Evolutionary conservation across 2,888 invertebrate genomes (phyloP).

Genomic region (Micoletzkya japonica): DNA sequence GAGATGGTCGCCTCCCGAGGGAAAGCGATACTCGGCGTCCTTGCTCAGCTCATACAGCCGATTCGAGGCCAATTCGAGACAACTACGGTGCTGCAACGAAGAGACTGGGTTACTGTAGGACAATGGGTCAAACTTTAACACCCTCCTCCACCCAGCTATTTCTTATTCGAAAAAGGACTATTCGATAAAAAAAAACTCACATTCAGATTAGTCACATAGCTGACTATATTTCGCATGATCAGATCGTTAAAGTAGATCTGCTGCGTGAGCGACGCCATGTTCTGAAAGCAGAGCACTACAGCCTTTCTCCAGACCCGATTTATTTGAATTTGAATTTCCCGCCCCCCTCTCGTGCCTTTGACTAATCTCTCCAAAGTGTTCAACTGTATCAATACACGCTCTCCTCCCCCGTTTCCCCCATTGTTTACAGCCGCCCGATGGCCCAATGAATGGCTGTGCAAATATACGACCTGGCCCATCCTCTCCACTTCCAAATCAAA

Average conservation of each 20-base stretch:
- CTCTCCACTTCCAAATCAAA: too few relatives aligned
- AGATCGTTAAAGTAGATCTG: conserved; percentile 30
- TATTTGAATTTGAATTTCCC: too few relatives aligned
- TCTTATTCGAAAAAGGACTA: background rate
- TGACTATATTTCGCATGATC: conserved; percentile 32
- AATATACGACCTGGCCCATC: too few relatives aligned
- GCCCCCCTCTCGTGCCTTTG: too few relatives aligned
- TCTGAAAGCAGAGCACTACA: too few relatives aligned
- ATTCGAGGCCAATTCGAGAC: conserved; percentile 4
- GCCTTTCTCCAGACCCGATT: too few relatives aligned
- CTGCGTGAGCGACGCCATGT: too few relatives aligned
- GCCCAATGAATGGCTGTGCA: too few relatives aligned
- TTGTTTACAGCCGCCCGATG: too few relatives aligned
- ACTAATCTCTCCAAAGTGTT: too few relatives aligned
- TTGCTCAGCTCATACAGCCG: conserved; percentile 9
- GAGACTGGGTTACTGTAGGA: background rate
- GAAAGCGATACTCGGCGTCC: conserved; percentile 19
- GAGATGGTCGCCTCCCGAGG: conserved; percentile 20
- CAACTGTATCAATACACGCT: too few relatives aligned
- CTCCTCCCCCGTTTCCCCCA: too few relatives aligned
- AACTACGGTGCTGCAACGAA: conserved; percentile 21
- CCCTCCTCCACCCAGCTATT: background rate
- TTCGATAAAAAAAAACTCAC: conserved; percentile 14
- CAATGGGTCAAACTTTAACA: background rate
- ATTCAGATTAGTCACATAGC: conserved; percentile 28